Evolutionary conservation across 1,140 invertebrate species (phyloP).

Genomic region (Hylaeus volcanicus): DNA sequence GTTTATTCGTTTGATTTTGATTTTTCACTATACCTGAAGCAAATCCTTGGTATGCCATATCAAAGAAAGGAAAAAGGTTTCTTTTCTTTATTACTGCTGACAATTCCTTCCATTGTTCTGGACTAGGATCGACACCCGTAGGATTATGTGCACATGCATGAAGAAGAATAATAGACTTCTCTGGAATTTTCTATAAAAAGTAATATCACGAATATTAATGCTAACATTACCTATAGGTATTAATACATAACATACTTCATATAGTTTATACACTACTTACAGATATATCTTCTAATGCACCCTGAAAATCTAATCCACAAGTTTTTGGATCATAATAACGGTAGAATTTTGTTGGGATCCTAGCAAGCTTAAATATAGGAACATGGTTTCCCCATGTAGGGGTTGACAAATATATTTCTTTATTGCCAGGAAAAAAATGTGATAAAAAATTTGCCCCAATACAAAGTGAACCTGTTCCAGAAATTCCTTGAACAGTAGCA

Average conservation of each 20-base stretch:
- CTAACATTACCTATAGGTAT: background rate
- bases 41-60: conserved; percentile 99
- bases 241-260: conserved; percentile 16
- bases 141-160: conserved; percentile 99
- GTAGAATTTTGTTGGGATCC: conserved; percentile 94
- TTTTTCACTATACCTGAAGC: conserved; percentile 83
- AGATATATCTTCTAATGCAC: conserved; percentile 93
- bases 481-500: conserved; percentile 93
- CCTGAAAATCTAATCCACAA: conserved; percentile 96
- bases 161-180: conserved; percentile 94
- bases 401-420: conserved; percentile 95
- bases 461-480: conserved; percentile 97
- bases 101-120: conserved; percentile 95
- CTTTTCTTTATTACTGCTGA: conserved; percentile 88
- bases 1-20: background rate
- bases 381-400: conserved; percentile 99
- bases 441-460: conserved; percentile 95
- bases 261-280: conserved; percentile 82
- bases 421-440: conserved; percentile 91
- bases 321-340: conserved; percentile 97
- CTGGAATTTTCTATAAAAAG: conserved; percentile 92
- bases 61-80: conserved; percentile 98
- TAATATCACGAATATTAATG: conserved; percentile 17
- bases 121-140: conserved; percentile 97
- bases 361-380: conserved; percentile 95